Evolutionary conservation across 2,888 invertebrate genomes (phyloP), one percentile per base, ranked within the genome.

Genomic region (Tinea semifulvella): DNA sequence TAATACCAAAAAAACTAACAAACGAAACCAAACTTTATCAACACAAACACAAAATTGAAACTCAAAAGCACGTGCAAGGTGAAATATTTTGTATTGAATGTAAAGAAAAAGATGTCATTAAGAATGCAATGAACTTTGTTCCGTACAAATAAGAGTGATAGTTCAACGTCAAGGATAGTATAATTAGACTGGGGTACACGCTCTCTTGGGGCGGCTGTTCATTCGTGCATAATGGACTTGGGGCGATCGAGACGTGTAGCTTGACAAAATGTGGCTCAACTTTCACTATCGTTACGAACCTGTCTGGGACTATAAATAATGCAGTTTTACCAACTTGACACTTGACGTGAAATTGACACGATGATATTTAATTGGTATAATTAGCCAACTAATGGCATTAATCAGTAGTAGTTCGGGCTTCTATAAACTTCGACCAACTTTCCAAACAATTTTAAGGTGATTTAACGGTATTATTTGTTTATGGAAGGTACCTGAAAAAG

Each of bases 181-280:
- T 74, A 72, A 76, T 76, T 74, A 74, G 66, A 61, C 60, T 56
- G 63, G 63, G 71, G 69, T 68, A 74, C 65, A 66, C 70, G 72
- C 65, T 77, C 79, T 79, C 76, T 77, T 70, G 73, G 75, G 77
- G 76, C 68, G 75, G 68, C 63, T 73, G 74, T 62, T 79, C 72
- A 76, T 76, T 79, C 76, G 77, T 77, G 77, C 76, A 74, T 80
- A 80, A 79, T 79, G 73, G 72, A 67, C 72, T 69, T 61, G 59
- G 68, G 63, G 73, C 66, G 62, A 62, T 62, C 66, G 56, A 72
- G 66, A 68, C 63, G 70, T 70, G 70, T 75, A 25, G 31, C 28
- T 36, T 46, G 75, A 75, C 76, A 75, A 77, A 79, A 76, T 69
- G 72, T 69, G 66, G 67, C 58, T 60, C 60, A 54, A 77, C 80